Evolutionary conservation across 2,888 invertebrate species (phyloP), one percentile per base, ranked within the genome.

Genomic region (Alcis repandata): DNA sequence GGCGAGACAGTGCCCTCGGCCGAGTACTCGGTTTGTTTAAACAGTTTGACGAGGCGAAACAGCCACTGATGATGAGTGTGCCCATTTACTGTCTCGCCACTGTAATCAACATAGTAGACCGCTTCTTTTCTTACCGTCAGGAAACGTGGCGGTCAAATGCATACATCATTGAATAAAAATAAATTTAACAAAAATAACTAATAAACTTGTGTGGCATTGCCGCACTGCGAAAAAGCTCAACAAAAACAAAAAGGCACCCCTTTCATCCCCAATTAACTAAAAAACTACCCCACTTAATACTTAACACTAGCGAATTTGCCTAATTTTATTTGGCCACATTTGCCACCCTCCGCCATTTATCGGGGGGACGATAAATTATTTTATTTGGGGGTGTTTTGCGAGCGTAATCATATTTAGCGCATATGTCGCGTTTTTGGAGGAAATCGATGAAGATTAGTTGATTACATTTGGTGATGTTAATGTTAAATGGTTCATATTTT

Each of bases 331-430:
- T 73, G 72, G 76, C 70, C 74, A 66, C 65, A 66, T 61, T 51
- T 45, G 64, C 57, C 60, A 66, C 60, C 65, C 59, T 51, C 27
- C 45, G 45, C 32, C 60, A 64, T 54, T 36, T 52, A 33, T 56
- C 27, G n/a, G 65, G 33, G 19, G 65, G 38, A 58, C 54, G 59
- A 62, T 62, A 54, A 59, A 54, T 56, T 68, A 69, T 71, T 70
- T 64, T 70, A 69, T 68, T 63, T 61, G 59, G 52, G 56, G 66
- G 63, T 67, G 62, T 63, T 69, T 59, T 51, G 64, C 68, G 63
- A 65, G 56, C 60, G 59, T 76, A 77, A 79, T 79, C 78, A 72
- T 74, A 74, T 79, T 78, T 73, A 69, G 59, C 74, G 53, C 80
- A 79, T 74, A 79, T 79, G 80, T 70, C 75, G 72, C 57, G 58